These are phyloP conservation scores for Stenichneumon culpator DNA, from an alignment of 2,888 invertebrate genomes.

Conservation along the genomic window DNA sequence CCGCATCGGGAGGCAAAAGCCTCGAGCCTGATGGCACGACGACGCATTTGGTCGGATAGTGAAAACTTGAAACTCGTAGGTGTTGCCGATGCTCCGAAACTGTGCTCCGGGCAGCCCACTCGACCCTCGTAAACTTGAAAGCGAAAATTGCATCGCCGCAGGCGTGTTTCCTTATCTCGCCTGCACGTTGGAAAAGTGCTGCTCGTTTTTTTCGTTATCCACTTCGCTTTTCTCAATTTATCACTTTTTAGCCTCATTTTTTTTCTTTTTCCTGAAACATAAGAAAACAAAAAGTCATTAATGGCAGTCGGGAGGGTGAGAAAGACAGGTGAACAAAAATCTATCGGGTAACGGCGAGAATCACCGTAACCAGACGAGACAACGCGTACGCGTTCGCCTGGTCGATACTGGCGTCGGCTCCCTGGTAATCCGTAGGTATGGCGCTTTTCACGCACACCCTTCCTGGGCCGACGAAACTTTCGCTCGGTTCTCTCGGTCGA, in stretches of 20 bases:
- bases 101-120: slow-evolving; percentile 15
- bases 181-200: slow-evolving; percentile 7
- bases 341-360: slow-evolving; percentile 58
- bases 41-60: slow-evolving; percentile 18
- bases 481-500: slow-evolving; percentile 38
- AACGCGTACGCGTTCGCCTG: slow-evolving; percentile 73
- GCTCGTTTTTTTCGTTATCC: not conserved
- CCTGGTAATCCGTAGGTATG: slow-evolving; percentile 73
- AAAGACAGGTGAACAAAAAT: slow-evolving; percentile 21
- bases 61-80: slow-evolving; percentile 3
- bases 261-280: not conserved
- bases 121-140: slow-evolving; percentile 47
- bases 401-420: slow-evolving; percentile 81
- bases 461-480: slow-evolving; percentile 61
- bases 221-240: slow-evolving; percentile 31
- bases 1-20: not conserved
- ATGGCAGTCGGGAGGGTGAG: not conserved
- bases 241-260: not conserved
- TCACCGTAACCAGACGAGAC: slow-evolving; percentile 47
- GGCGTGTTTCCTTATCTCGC: slow-evolving; percentile 34
- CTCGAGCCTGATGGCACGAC: not conserved
- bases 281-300: not conserved
- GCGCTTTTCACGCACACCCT: slow-evolving; percentile 64
- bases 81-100: slow-evolving; percentile 29
- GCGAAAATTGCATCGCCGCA: slow-evolving; percentile 52